Percentiles rank a stretch among this genome's conserved stretches.
These are phyloP conservation scores for Sylvilagus floridanus DNA, from an alignment of 2,797 vertebrate species.

Conservation along the genomic window DNA sequence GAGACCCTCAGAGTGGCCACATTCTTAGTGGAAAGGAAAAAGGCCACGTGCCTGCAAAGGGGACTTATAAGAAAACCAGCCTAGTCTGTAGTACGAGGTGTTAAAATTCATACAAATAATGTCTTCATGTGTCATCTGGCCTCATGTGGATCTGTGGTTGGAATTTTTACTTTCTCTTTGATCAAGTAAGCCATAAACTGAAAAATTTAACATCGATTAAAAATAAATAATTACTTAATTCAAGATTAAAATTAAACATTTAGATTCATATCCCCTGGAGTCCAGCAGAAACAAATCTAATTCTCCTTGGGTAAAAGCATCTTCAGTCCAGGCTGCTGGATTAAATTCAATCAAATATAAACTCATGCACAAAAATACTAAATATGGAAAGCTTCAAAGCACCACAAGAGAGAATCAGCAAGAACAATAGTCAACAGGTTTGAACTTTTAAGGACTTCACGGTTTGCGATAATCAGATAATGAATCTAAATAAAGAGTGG, in stretches of 20 bases:
- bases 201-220: neutral
- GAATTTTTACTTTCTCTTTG: constrained; percentile 15
- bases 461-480: constrained; percentile 29
- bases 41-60: neutral
- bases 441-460: constrained; percentile 30
- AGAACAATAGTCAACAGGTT: neutral
- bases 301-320: neutral
- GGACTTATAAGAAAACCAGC: neutral
- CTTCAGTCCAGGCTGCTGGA: neutral
- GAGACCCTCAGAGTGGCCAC: neutral
- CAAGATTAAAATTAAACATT: neutral
- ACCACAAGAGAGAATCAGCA: neutral
- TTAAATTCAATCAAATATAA: constrained; percentile 54
- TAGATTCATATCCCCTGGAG: constrained; percentile 3
- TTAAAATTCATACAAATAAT: constrained; percentile 22
- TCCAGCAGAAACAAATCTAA: constrained; percentile 19
- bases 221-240: no score
- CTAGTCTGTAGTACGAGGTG: neutral
- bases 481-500: constrained; percentile 19
- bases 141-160: neutral
- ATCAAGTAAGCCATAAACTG: neutral
- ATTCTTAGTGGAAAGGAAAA: constrained; percentile 6
- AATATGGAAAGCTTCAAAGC: neutral
- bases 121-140: constrained; percentile 5
- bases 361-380: neutral